These are phyloP conservation scores for Synergus umbraculus DNA, from an alignment of 2,888 invertebrate genomes.

Conservation along the genomic window DNA sequence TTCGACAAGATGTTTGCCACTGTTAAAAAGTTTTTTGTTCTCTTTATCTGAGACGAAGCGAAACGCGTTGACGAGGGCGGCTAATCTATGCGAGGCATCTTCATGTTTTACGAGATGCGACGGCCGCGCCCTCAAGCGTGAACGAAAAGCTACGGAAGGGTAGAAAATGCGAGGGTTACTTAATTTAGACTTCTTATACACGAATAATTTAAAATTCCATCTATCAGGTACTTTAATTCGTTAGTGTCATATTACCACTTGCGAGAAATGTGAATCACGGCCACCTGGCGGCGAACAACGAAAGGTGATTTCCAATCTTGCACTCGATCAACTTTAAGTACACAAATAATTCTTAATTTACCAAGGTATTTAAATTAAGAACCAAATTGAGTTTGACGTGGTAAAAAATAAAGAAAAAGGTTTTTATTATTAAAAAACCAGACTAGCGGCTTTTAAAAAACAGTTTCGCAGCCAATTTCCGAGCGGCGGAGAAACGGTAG, in stretches of 20 bases:
- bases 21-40: conserved; percentile 27
- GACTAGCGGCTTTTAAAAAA: conserved; percentile 22
- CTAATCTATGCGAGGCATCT: conserved; percentile 59
- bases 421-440: conserved; percentile 23
- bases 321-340: neutral
- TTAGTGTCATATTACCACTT: neutral
- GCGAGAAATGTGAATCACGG: neutral
- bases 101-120: conserved; percentile 58
- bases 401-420: conserved; percentile 2
- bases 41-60: conserved; percentile 36
- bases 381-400: conserved; percentile 3
- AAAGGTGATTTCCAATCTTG: neutral
- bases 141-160: conserved; percentile 27
- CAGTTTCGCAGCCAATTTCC: conserved; percentile 32
- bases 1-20: conserved; percentile 34
- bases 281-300: neutral
- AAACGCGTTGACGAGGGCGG: conserved; percentile 49
- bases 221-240: neutral
- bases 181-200: neutral
- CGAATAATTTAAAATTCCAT: neutral
- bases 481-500: conserved; percentile 69
- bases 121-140: conserved; percentile 46
- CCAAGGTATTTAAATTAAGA: neutral
- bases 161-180: neutral
- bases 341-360: conserved; percentile 2